phyloP scores from a whole-genome alignment of 2,113 vertebrate genomes.

The Pseudorhombus dupliciocellatus region DNA sequence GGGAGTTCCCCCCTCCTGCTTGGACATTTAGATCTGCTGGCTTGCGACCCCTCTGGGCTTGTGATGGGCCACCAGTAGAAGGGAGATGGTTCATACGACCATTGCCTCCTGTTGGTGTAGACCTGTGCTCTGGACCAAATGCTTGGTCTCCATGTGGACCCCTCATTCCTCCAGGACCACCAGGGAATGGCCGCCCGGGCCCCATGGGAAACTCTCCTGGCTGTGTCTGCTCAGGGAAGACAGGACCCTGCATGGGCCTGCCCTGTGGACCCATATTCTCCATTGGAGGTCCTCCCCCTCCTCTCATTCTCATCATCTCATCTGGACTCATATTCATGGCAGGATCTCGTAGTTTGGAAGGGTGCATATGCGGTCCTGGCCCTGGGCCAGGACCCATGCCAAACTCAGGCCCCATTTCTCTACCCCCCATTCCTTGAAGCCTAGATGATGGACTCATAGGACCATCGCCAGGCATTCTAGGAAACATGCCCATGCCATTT shows the following conservation, averaged over 20 bases:
- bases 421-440: conserved; percentile 91
- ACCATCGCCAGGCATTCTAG: conserved; percentile 92
- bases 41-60: conserved; percentile 88
- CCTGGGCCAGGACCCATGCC: conserved; percentile 88
- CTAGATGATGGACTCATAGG: conserved; percentile 95
- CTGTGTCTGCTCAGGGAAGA: conserved; percentile 89
- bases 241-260: conserved; percentile 89
- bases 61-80: conserved; percentile 77
- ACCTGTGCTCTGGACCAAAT: conserved; percentile 93
- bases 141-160: conserved; percentile 90
- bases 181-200: conserved; percentile 90
- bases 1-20: conserved; percentile 92
- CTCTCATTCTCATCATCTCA: conserved; percentile 93
- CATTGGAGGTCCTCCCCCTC: conserved; percentile 79
- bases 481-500: conserved; percentile 88
- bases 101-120: conserved; percentile 83
- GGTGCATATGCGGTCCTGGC: conserved; percentile 89
- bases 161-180: conserved; percentile 87
- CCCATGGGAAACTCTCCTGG: conserved; percentile 93
- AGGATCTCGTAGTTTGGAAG: conserved; percentile 92
- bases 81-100: conserved; percentile 96
- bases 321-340: conserved; percentile 87
- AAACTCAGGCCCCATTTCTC: conserved; percentile 90
- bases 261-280: conserved; percentile 90
- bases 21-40: conserved; percentile 90